Evolutionary conservation across 2,797 vertebrate species (phyloP).

Genomic region (Sebastes diaconus): DNA sequence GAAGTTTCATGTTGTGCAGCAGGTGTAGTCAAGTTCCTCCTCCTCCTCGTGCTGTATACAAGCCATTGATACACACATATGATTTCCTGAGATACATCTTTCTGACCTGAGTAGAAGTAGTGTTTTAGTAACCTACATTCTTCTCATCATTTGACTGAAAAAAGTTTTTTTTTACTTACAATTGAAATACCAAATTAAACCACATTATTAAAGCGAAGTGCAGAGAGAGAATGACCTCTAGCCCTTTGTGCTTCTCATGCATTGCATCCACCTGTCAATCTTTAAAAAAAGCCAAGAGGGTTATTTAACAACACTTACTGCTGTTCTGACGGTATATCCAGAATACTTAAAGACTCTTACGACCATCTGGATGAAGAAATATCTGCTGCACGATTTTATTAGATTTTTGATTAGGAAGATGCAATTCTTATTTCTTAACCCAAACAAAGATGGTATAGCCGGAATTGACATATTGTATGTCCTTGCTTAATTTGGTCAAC

Average conservation of each 20-base stretch:
- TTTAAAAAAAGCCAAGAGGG: background rate
- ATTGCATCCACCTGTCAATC: background rate
- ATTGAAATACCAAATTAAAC: background rate
- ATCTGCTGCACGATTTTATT: background rate
- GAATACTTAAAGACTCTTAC: background rate
- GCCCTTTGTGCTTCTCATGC: background rate
- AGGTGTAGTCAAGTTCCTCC: background rate
- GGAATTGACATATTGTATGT: background rate
- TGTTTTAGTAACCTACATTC: background rate
- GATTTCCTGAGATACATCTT: background rate
- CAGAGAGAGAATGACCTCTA: background rate
- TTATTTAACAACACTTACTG: background rate
- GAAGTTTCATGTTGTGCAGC: background rate
- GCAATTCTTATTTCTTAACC: background rate
- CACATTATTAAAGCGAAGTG: background rate
- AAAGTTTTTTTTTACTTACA: background rate
- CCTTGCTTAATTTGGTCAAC: background rate
- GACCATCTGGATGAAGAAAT: background rate
- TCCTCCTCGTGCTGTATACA: background rate
- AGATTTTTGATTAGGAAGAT: background rate
- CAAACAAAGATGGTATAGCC: background rate
- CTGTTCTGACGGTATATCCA: background rate
- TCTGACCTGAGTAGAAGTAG: background rate
- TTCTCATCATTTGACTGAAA: background rate
- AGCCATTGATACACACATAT: background rate